Evolutionary conservation across 1,140 invertebrate genomes (phyloP).

Genomic region (Aricia agestis): DNA sequence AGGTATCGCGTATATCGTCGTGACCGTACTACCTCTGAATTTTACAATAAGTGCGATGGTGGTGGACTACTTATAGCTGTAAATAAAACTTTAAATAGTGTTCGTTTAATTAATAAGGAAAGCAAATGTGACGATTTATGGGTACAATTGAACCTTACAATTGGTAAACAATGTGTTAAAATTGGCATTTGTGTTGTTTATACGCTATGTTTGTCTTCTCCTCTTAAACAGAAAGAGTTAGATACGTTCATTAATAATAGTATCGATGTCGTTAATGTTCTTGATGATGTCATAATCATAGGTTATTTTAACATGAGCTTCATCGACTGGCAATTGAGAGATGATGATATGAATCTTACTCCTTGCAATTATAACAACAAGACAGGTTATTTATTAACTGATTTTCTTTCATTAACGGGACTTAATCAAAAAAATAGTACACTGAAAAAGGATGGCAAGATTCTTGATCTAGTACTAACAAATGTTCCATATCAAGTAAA

Average conservation of each 20-base stretch:
- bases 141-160: no score
- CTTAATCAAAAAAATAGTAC: neutral
- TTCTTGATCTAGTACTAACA: neutral
- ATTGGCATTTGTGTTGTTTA: neutral
- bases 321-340: no score
- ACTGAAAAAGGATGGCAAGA: neutral
- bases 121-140: neutral
- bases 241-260: neutral
- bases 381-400: neutral
- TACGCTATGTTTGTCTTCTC: neutral
- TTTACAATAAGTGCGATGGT: slow-evolving; percentile 17
- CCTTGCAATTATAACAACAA: neutral
- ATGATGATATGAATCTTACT: neutral
- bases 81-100: no score
- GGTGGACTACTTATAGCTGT: slow-evolving; percentile 7
- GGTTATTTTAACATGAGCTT: neutral
- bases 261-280: neutral
- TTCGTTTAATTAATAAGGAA: neutral
- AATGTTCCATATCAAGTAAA: neutral
- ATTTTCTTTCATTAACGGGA: neutral
- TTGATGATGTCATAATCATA: neutral
- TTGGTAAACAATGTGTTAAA: neutral
- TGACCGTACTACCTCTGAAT: slow-evolving; percentile 14
- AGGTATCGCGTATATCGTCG: slow-evolving; percentile 23
- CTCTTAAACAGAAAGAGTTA: neutral